phyloP scores from a whole-genome alignment of 2,888 invertebrate species.

The Caenorhabditis angaria region DNA sequence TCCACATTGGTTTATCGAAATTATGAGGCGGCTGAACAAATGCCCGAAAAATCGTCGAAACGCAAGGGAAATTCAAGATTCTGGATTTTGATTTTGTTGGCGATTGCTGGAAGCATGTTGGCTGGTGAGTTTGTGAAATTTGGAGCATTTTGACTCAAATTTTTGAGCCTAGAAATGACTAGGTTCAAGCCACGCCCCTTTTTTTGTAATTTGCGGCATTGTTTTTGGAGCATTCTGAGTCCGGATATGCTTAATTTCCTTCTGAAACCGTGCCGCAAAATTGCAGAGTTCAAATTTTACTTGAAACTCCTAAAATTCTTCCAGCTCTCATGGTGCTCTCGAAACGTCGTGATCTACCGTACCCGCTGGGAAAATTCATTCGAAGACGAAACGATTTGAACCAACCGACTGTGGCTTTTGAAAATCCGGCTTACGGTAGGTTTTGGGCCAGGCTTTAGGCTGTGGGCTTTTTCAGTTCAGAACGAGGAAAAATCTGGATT shows the following conservation, averaged over 20 bases:
- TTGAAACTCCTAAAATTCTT: not conserved
- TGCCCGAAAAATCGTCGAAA: too few relatives aligned
- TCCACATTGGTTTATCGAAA: constrained; percentile 45
- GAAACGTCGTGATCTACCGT: constrained; percentile 37
- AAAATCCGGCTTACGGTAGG: constrained; percentile 35
- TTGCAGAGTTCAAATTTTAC: not conserved
- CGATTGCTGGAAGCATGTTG: constrained; percentile 18
- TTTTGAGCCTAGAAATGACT: not conserved
- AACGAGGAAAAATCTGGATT: not conserved
- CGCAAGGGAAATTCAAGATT: constrained; percentile 7
- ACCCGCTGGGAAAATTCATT: constrained; percentile 45
- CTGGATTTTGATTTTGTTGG: constrained; percentile 37
- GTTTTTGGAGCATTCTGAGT: too few relatives aligned
- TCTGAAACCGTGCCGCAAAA: too few relatives aligned
- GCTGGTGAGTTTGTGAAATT: constrained; percentile 22
- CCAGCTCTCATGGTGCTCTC: constrained; percentile 32
- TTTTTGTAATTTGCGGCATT: too few relatives aligned
- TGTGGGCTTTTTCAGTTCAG: not conserved
- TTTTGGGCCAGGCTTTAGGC: not conserved
- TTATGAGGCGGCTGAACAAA: too few relatives aligned
- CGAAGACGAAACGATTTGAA: constrained; percentile 32
- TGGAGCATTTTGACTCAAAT: constrained; percentile 1
- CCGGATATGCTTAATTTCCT: too few relatives aligned
- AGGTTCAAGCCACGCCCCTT: too few relatives aligned
- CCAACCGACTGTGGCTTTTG: constrained; percentile 58